Evolutionary conservation across 2,888 invertebrate species (phyloP), one percentile per base, ranked within the genome.

Genomic region (Carterocephalus palaemon): DNA sequence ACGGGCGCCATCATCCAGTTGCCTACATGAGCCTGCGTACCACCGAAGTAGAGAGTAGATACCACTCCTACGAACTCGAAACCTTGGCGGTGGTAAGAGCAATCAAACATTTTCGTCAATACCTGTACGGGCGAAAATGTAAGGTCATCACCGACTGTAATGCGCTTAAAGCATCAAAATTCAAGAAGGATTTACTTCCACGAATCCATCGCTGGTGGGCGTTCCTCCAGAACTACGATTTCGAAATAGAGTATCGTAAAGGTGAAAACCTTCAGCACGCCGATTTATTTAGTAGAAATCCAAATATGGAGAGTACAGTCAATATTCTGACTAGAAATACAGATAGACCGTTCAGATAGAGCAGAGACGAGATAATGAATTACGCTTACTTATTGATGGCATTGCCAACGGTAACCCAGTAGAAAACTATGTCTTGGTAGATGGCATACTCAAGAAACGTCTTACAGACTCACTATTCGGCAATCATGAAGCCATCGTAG

Each of bases 111-210:
- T 58, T 54, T 5, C 39, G 56, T 0, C 57, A 57, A 10, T 57
- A 54, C 13, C 9, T 57, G 0, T 49, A 32, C 2, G 40, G 38
- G 0, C 24, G 1, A 2, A 2, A 32, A 0, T 46, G 38, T 3
- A 26, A 6, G 3, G 55, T 59, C 1, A 32, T 48, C 8, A 59
- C 59, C 0, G 56, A 59, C 23, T 59, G 56, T 20, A 59, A 54
- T 29, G 51, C 59, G 0, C 29, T 56, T 4, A 55, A 59, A 16
- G 56, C 57, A 0, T 54, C 59, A 0, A 49, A 53, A 8, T 42
- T 46, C 0, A 58, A 59, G 41, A 51, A 4, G 0, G 61, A 36
- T 23, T 10, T 36, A 3, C 16, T 17, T 1, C 36, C 36, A 4
- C 15, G 36, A 23, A 17, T 36, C 6, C 36, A 36, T n/a, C 4